phyloP scores from a whole-genome alignment of 2,797 vertebrate genomes.

The Sternotherus odoratus region DNA sequence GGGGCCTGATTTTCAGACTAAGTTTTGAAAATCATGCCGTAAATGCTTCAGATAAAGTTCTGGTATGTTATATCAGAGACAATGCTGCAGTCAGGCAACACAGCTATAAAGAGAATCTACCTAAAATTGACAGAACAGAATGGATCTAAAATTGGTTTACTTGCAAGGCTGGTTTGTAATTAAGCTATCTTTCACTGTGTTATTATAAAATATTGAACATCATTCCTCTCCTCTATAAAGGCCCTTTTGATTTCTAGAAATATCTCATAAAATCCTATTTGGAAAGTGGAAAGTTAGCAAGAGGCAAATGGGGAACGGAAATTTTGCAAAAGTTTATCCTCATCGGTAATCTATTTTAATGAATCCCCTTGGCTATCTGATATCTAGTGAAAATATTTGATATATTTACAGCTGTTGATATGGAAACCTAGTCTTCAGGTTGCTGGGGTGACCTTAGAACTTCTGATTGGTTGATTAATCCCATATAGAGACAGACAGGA shows the following conservation, averaged over 20 bases:
- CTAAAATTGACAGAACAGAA: not conserved
- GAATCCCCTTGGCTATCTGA: not conserved
- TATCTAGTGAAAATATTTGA: not conserved
- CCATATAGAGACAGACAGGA: not conserved
- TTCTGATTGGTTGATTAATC: not conserved
- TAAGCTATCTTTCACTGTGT: not conserved
- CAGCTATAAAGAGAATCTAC: not conserved
- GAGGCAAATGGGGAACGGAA: not conserved
- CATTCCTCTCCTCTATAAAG: not conserved
- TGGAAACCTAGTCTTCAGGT: not conserved
- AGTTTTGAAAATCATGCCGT: not conserved
- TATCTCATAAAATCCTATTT: not conserved
- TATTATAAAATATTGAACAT: not conserved
- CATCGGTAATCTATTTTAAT: not conserved
- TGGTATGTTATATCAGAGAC: not conserved
- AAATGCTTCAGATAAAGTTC: not conserved
- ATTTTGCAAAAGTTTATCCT: not conserved
- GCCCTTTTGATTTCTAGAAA: not conserved
- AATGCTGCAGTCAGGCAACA: not conserved
- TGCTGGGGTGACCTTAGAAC: not conserved
- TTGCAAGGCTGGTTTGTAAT: not conserved
- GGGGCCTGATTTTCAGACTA: not conserved
- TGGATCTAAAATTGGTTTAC: not conserved
- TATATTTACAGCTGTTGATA: not conserved
- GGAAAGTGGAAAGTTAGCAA: not conserved